Evolutionary conservation across 2,797 vertebrate genomes (phyloP).

Genomic region (Cuculus canorus): DNA sequence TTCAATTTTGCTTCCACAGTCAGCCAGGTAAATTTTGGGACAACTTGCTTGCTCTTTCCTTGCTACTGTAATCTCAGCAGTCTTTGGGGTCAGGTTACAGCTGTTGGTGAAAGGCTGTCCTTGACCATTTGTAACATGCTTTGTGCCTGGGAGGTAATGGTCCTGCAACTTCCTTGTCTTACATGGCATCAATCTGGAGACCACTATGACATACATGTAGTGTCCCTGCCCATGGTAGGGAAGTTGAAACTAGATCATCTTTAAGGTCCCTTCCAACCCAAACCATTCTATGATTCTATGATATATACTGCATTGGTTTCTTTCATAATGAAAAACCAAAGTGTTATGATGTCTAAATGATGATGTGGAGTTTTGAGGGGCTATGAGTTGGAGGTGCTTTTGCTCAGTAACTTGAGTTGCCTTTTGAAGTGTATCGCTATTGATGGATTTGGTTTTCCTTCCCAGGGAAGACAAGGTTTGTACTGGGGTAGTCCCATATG

Average conservation of each 20-base stretch:
- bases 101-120: background rate
- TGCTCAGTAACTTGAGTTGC: background rate
- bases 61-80: background rate
- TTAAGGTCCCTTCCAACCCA: too few species aligned
- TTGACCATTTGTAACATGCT: rapidly evolving
- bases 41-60: background rate
- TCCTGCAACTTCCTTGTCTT: background rate
- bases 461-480: background rate
- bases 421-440: background rate
- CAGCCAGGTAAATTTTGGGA: background rate
- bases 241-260: too few species aligned
- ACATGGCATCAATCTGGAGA: background rate
- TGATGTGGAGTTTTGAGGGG: background rate
- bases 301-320: background rate
- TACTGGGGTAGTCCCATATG: background rate
- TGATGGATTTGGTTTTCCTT: background rate
- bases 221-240: too few species aligned
- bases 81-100: background rate
- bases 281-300: too few species aligned
- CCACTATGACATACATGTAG: background rate
- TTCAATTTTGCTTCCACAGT: background rate
- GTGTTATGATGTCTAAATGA: background rate
- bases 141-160: background rate
- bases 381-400: background rate
- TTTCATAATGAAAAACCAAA: background rate